Conservation (phyloP, 2,113 vertebrate species). For the cat (Felis catus) region DNA sequence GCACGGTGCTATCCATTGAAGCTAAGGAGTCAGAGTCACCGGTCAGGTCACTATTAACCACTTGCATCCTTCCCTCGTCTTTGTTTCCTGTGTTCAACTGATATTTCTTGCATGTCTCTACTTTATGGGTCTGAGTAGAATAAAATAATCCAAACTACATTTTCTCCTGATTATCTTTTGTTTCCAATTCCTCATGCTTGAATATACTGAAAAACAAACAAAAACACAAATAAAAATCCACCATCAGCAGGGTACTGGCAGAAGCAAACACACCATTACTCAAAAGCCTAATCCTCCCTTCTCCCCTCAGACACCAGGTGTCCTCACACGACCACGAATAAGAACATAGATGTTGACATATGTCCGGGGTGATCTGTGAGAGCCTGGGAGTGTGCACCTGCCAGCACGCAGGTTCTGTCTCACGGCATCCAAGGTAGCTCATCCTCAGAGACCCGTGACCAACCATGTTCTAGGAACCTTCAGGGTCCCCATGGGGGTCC, state of each 20-base stretch:
- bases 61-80: neutral
- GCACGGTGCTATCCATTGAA: neutral
- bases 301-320: neutral
- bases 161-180: neutral
- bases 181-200: neutral
- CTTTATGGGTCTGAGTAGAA: neutral
- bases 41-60: neutral
- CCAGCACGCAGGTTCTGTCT: neutral
- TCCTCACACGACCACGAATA: neutral
- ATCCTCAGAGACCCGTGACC: neutral
- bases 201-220: neutral
- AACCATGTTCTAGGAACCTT: neutral
- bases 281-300: neutral
- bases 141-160: neutral
- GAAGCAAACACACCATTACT: neutral
- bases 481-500: neutral
- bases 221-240: neutral
- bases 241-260: neutral
- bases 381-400: too few relatives aligned
- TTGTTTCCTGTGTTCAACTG: neutral
- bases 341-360: neutral
- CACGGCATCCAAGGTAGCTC: neutral
- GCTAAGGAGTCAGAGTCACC: neutral
- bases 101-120: neutral
- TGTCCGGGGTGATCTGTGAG: neutral